Percentiles rank a stretch among this genome's conserved stretches.
phyloP scores from a whole-genome alignment of 2,113 vertebrate species.

The Acinonyx jubatus region DNA sequence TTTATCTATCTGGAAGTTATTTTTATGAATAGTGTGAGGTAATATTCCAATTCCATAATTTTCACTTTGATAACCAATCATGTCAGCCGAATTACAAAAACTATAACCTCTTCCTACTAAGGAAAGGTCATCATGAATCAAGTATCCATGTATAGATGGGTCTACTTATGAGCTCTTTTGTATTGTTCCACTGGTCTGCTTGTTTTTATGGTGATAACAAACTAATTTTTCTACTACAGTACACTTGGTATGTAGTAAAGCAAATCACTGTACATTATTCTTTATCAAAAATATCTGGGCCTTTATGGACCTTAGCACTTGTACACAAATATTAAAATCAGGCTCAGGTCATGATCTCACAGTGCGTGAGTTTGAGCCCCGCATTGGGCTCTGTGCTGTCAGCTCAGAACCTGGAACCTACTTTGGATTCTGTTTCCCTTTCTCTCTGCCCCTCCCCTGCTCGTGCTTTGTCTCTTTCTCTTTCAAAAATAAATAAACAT shows the following conservation, averaged over 20 bases:
- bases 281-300: neutral
- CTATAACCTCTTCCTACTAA: neutral
- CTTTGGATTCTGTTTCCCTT: too few relatives aligned
- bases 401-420: too few relatives aligned
- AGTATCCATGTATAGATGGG: too few relatives aligned
- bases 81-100: neutral
- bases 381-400: too few relatives aligned
- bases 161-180: neutral
- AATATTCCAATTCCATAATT: neutral
- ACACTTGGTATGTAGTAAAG: neutral
- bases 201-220: neutral
- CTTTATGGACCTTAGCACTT: neutral
- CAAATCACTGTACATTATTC: neutral
- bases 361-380: too few relatives aligned
- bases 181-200: neutral
- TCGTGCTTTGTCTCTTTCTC: too few relatives aligned
- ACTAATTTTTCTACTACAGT: neutral
- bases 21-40: neutral
- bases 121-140: neutral
- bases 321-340: neutral
- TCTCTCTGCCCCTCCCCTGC: too few relatives aligned
- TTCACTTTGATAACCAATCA: neutral
- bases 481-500: too few relatives aligned
- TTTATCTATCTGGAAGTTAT: neutral
- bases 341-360: too few relatives aligned